Conservation (phyloP, 1,140 invertebrate species). For the Steinernema khuongi region DNA sequence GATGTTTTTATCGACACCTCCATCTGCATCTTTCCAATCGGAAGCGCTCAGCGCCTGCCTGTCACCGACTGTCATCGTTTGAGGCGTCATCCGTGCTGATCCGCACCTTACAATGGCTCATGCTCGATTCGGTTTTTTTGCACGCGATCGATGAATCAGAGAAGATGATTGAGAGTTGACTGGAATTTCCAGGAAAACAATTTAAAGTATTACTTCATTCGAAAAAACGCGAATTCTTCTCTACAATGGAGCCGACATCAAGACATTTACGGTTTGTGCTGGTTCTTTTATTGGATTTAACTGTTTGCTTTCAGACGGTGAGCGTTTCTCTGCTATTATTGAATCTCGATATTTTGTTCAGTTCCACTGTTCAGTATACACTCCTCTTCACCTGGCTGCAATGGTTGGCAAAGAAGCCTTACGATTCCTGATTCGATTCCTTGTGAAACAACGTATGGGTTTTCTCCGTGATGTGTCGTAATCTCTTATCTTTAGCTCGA, state of each 20-base stretch:
- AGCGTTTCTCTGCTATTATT: neutral
- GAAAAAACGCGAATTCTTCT: no score
- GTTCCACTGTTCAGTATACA: constrained; percentile 88
- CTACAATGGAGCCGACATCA: constrained; percentile 86
- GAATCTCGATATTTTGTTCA: constrained; percentile 56
- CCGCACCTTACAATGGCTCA: no score
- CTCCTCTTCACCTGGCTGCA: constrained; percentile 87
- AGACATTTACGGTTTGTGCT: constrained; percentile 62
- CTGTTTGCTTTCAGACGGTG: neutral
- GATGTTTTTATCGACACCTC: no score
- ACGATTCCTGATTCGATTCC: constrained; percentile 81
- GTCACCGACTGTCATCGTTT: no score
- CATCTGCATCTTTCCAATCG: no score
- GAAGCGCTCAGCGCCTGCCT: no score
- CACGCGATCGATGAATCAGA: no score
- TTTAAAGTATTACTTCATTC: no score
- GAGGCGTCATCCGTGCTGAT: no score
- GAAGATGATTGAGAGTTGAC: no score
- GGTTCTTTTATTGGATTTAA: neutral
- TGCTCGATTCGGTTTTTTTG: no score
- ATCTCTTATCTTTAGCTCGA: neutral
- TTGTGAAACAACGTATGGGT: constrained; percentile 81
- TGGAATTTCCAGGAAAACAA: no score
- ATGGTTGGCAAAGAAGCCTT: constrained; percentile 92
- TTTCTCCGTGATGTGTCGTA: constrained; percentile 74